A percentile compares a stretch with the other conserved stretches of the same genome.
phyloP scores from a whole-genome alignment of 2,113 vertebrate species.

The Plotosus lineatus region DNA sequence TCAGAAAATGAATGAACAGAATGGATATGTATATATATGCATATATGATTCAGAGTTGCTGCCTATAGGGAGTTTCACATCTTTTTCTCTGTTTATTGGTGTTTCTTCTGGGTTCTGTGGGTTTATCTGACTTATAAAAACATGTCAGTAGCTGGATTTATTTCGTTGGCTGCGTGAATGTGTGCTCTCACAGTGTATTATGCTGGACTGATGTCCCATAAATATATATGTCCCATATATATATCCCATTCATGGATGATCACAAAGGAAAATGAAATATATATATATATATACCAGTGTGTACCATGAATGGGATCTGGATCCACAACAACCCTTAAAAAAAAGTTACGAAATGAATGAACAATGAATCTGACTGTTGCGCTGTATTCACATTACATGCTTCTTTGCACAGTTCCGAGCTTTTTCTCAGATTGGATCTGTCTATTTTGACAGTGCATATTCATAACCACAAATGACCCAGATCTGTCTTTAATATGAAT shows the following conservation, averaged over 20 bases:
- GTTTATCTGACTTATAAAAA: neutral
- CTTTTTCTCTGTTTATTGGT: neutral
- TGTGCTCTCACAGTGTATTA: neutral
- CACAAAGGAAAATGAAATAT: too few relatives aligned
- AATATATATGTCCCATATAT: too few relatives aligned
- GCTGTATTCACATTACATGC: neutral
- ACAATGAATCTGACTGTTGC: neutral
- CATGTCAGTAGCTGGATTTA: neutral
- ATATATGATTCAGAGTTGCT: too few relatives aligned
- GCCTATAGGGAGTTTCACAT: neutral
- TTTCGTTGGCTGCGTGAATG: neutral
- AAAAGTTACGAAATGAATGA: neutral
- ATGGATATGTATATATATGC: too few relatives aligned
- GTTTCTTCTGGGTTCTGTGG: neutral
- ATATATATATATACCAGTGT: too few relatives aligned
- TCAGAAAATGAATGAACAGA: too few relatives aligned
- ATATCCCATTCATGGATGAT: neutral
- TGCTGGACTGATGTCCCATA: neutral
- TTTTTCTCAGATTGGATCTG: neutral
- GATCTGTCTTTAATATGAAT: constrained; percentile 7
- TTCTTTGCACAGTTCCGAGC: neutral
- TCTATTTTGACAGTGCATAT: neutral
- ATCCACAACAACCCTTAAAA: neutral
- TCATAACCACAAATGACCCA: neutral
- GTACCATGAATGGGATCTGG: neutral